Percentiles rank a stretch among this genome's conserved stretches.
These are phyloP conservation scores for Cladorhizidae sp. DNA, from an alignment of 37 sponge, comb jelly and placozoan species.

Conservation along the genomic window DNA sequence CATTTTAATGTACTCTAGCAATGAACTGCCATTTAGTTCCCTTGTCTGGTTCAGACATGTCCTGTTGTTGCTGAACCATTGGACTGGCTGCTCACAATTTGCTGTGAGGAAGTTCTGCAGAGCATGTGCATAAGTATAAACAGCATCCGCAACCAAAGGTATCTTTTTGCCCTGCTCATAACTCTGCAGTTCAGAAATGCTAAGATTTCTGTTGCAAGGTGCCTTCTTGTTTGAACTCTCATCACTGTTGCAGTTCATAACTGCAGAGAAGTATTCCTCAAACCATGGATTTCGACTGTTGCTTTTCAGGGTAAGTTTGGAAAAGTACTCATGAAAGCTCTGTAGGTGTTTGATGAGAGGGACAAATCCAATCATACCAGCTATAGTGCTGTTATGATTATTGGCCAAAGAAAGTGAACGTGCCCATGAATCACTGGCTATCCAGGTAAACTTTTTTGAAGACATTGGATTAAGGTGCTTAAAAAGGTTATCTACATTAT, in stretches of 20 bases:
- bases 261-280: conserved; percentile 52
- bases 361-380: conserved; percentile 64
- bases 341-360: conserved; percentile 39
- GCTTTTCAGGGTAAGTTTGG: conserved; percentile 47
- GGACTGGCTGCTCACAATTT: conserved; percentile 59
- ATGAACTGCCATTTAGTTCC: conserved; percentile 26
- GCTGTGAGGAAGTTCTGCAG: conserved; percentile 65
- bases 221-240: neutral
- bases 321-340: conserved; percentile 71
- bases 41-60: conserved; percentile 46
- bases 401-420: conserved; percentile 30
- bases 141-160: conserved; percentile 83
- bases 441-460: conserved; percentile 63
- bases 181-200: conserved; percentile 21
- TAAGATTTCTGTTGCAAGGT: neutral
- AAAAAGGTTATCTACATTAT: conserved; percentile 21
- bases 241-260: conserved; percentile 45
- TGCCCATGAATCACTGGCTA: conserved; percentile 91
- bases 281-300: conserved; percentile 83
- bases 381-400: conserved; percentile 30
- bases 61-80: conserved; percentile 28
- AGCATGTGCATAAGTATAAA: conserved; percentile 77
- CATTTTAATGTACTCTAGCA: conserved; percentile 51
- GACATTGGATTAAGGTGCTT: neutral
- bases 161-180: conserved; percentile 67